Conservation (phyloP, 2,888 invertebrate species). For the Eugnorisma glareosa region DNA sequence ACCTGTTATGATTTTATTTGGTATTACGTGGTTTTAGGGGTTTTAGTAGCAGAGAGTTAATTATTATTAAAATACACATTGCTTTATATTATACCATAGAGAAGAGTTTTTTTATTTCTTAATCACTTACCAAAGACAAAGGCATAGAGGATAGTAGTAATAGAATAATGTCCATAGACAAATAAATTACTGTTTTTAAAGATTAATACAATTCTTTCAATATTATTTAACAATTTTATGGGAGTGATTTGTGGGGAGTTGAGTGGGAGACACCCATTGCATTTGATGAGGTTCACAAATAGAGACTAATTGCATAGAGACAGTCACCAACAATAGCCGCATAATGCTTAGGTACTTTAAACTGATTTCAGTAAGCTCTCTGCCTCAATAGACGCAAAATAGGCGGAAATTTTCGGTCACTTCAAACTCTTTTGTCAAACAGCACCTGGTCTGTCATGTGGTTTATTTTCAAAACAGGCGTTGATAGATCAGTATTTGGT, state of each 20-base stretch:
- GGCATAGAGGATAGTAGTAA: too few relatives aligned
- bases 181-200: too few relatives aligned
- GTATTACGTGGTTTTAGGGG: too few relatives aligned
- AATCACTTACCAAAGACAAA: too few relatives aligned
- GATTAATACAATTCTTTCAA: too few relatives aligned
- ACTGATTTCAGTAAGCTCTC: not conserved
- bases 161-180: too few relatives aligned
- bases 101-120: too few relatives aligned
- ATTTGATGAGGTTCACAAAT: constrained; percentile 24
- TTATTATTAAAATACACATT: too few relatives aligned
- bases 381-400: not conserved
- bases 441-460: not conserved
- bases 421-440: not conserved
- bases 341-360: not conserved
- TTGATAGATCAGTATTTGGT: not conserved
- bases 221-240: too few relatives aligned
- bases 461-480: not conserved
- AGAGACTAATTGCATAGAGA: constrained; percentile 13
- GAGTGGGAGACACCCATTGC: not conserved
- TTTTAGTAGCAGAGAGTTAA: too few relatives aligned
- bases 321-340: not conserved
- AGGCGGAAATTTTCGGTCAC: not conserved
- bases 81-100: too few relatives aligned
- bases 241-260: constrained; percentile 44
- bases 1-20: too few relatives aligned